These are phyloP conservation scores for Dromius quadrimaculatus DNA, from an alignment of 2,888 invertebrate species.

Conservation along the genomic window DNA sequence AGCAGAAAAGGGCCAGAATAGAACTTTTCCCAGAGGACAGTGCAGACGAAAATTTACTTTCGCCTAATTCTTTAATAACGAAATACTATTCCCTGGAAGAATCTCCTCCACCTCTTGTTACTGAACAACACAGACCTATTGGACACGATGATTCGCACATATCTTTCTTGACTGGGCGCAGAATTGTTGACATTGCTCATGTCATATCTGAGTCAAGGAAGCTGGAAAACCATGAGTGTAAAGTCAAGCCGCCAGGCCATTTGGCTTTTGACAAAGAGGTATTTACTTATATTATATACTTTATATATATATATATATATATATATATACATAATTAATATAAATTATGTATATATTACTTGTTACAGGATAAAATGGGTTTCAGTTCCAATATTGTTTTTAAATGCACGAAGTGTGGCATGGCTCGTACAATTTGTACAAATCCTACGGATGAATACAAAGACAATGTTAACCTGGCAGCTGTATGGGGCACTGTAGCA, in stretches of 20 bases:
- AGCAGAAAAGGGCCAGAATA: too few species aligned
- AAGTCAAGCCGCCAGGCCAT: neutral
- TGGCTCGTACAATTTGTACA: neutral
- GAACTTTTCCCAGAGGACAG: too few species aligned
- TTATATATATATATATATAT: too few species aligned
- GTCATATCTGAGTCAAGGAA: neutral
- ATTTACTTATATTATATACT: neutral
- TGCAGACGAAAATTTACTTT: too few species aligned
- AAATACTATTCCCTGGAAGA: too few species aligned
- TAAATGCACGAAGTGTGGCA: neutral
- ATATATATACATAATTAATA: neutral
- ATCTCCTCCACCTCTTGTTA: too few species aligned
- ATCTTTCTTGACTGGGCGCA: neutral
- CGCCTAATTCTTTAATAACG: too few species aligned
- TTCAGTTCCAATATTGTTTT: neutral
- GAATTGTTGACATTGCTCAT: neutral
- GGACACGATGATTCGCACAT: neutral
- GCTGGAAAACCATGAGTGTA: neutral
- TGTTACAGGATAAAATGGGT: neutral
- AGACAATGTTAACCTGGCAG: too few species aligned
- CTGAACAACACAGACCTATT: too few species aligned
- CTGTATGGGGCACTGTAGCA: neutral
- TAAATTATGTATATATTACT: neutral
- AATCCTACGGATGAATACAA: neutral
- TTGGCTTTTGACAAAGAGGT: neutral